Conservation (phyloP, 2,888 invertebrate species). For the Leptinotarsa haldemani region DNA sequence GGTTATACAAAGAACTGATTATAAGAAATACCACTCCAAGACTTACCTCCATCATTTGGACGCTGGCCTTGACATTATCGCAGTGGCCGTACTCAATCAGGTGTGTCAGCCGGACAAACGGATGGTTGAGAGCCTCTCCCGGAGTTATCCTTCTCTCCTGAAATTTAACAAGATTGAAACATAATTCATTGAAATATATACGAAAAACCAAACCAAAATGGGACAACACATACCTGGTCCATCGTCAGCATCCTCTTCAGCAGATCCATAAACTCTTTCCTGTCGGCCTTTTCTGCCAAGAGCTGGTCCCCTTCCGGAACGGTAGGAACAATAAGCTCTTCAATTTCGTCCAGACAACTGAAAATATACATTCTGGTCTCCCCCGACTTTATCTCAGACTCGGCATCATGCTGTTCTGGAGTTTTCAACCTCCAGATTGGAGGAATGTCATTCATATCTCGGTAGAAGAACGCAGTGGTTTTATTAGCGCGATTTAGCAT, state of each 20-base stretch:
- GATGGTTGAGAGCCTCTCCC: constrained; percentile 94
- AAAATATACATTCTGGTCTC: constrained; percentile 99
- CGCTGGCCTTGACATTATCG: constrained; percentile 95
- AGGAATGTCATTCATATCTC: constrained; percentile 92
- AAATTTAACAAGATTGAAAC: constrained; percentile 35
- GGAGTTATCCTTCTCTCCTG: constrained; percentile 95
- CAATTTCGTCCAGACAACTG: constrained; percentile 98
- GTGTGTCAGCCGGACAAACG: constrained; percentile 93
- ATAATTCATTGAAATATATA: background rate
- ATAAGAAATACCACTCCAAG: background rate
- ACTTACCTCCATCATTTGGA: constrained; percentile 94
- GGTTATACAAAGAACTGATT: background rate
- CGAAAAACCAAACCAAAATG: background rate
- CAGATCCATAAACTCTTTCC: constrained; percentile 97
- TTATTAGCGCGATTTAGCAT: constrained; percentile 98
- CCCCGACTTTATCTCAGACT: constrained; percentile 98
- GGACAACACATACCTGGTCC: constrained; percentile 80
- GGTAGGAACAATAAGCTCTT: constrained; percentile 94
- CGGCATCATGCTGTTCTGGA: constrained; percentile 97
- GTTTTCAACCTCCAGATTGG: constrained; percentile 91
- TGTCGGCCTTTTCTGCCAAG: constrained; percentile 96
- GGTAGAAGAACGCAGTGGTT: constrained; percentile 97
- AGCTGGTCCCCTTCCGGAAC: constrained; percentile 97
- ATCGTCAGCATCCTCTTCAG: constrained; percentile 98
- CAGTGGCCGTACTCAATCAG: constrained; percentile 96